Evolutionary conservation across 2,797 vertebrate genomes (phyloP), one percentile per base, ranked within the genome.

Genomic region (Phoxinus dragarum): DNA sequence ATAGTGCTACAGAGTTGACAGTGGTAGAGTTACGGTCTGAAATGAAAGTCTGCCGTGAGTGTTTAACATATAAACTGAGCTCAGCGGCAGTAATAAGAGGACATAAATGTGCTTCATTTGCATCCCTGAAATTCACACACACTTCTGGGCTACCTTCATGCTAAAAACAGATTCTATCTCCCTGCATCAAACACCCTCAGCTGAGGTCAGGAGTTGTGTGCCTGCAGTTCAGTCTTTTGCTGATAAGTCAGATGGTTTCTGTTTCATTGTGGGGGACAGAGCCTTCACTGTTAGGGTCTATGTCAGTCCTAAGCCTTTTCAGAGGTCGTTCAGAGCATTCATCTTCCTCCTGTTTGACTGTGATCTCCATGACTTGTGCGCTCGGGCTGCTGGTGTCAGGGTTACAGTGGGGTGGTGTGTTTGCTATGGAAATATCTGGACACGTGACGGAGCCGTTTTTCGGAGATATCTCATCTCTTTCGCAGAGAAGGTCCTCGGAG

Each of bases 251-350:
- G 19, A 89, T 67, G 2, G 67, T 49, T 38, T 83, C 80, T 23
- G 64, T 47, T 40, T 68, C 75, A 31, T 71, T 84, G 56, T 16
- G 27, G 4, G 80, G 34, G 66, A 72, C 52, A 64, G 78, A 36
- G 23, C 34, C 68, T 1, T 95, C 96, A 7, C 68, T 95, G 92
- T 90, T 42, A 0, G 90, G 84, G 42, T 95, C 95, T 1, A 96
- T 95, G 93, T 97, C 97, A 0, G 95, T 92, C 90, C 97, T 94
- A 84, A 95, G 95, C 61, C 96, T 96, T 90, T 99, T 99, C 61
- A 95, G 90, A n/a, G 95, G 94, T 80, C 94, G 95, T 85, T 98
- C 98, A 0, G 81, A 93, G 80, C 96, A 95, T 6, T 90, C 86
- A 75, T 95, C 94, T 56, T 93, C 86, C 42, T 79, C n/a, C 76